Conservation (phyloP, 2,888 invertebrate genomes). For the Pachymerium ferrugineum region DNA sequence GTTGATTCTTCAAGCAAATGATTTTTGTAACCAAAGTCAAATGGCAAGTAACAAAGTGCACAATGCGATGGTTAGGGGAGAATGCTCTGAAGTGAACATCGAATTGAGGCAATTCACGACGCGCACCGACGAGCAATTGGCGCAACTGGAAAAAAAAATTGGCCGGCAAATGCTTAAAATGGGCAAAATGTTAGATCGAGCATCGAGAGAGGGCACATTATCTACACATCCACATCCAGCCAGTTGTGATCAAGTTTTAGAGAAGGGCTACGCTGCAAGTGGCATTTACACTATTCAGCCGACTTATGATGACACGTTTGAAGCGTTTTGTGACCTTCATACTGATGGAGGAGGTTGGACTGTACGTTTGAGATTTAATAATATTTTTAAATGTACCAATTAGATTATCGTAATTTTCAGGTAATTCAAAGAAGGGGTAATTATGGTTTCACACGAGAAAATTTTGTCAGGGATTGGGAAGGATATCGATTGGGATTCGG, state of each 20-base stretch:
- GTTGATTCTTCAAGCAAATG: not conserved
- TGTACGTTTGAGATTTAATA: conserved; percentile 47
- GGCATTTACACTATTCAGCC: conserved; percentile 40
- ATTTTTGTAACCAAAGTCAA: conserved; percentile 16
- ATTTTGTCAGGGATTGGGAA: conserved; percentile 61
- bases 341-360: conserved; percentile 62
- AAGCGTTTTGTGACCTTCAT: conserved; percentile 55
- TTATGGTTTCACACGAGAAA: conserved; percentile 47
- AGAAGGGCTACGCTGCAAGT: conserved; percentile 39
- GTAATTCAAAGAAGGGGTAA: conserved; percentile 46
- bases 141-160: conserved; percentile 20
- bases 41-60: conserved; percentile 17
- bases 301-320: conserved; percentile 36
- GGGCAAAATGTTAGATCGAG: not conserved
- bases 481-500: conserved; percentile 67
- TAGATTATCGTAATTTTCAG: conserved; percentile 36
- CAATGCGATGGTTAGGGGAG: not conserved
- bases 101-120: not conserved
- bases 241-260: conserved; percentile 38
- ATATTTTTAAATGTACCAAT: not conserved
- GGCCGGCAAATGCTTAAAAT: not conserved
- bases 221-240: not conserved
- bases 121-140: conserved; percentile 23
- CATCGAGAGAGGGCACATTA: not conserved
- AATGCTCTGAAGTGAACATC: conserved; percentile 9